Percentiles rank a stretch among this genome's conserved stretches.
These are phyloP conservation scores for Leptinotarsa juncta DNA, from an alignment of 2,888 invertebrate genomes.

Conservation along the genomic window DNA sequence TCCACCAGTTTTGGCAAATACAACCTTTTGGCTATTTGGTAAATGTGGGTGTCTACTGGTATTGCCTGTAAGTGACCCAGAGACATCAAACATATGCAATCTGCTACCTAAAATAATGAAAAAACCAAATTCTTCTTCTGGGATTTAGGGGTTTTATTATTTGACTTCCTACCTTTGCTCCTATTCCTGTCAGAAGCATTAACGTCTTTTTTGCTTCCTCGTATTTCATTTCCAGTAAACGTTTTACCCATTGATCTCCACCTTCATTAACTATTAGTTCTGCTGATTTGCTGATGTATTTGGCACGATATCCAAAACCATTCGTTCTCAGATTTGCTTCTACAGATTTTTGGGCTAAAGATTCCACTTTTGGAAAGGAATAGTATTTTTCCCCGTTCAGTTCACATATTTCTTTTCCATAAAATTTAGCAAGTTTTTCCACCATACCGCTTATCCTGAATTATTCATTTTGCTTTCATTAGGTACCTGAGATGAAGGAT, in stretches of 20 bases:
- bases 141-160: neutral
- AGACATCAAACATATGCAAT: conserved; percentile 98
- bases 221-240: conserved; percentile 77
- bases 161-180: conserved; percentile 80
- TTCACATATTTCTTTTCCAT: conserved; percentile 81
- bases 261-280: conserved; percentile 73
- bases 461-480: conserved; percentile 20
- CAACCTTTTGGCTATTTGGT: conserved; percentile 85
- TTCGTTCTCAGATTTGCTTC: conserved; percentile 78
- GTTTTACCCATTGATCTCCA: conserved; percentile 78
- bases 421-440: conserved; percentile 84
- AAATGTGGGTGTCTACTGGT: conserved; percentile 97
- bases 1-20: conserved; percentile 83
- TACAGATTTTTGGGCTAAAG: conserved; percentile 72
- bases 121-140: neutral
- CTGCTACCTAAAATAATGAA: conserved; percentile 79
- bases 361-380: conserved; percentile 83
- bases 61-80: conserved; percentile 88
- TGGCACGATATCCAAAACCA: conserved; percentile 90
- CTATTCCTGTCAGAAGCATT: conserved; percentile 87
- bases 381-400: conserved; percentile 75
- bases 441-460: conserved; percentile 90
- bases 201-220: conserved; percentile 79
- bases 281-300: conserved; percentile 84
- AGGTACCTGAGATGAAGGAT: neutral